A percentile compares a stretch with the other conserved stretches of the same genome.
These are phyloP conservation scores for Climacteris rufus DNA, from an alignment of 2,113 vertebrate genomes.

Conservation along the genomic window DNA sequence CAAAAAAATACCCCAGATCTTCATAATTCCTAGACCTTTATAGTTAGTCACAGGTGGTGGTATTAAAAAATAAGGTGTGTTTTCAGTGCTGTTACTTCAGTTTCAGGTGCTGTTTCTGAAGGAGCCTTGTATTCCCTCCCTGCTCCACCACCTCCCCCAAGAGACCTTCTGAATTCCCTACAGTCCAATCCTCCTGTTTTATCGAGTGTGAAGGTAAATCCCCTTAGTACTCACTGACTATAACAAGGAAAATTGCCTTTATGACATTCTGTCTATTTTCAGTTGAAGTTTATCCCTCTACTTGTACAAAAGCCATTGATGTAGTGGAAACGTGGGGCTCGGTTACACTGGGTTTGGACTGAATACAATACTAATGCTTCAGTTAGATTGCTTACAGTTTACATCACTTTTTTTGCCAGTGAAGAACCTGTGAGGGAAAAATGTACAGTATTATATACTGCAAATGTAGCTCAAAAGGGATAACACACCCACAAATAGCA, in stretches of 20 bases:
- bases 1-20: neutral
- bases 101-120: conserved; percentile 49
- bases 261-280: neutral
- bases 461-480: neutral
- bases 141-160: conserved; percentile 18
- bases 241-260: neutral
- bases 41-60: neutral
- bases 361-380: neutral
- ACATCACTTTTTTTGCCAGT: neutral
- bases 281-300: neutral
- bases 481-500: neutral
- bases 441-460: neutral
- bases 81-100: neutral
- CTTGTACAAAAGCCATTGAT: neutral
- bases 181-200: conserved; percentile 12
- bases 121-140: neutral
- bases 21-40: neutral
- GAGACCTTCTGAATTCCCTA: conserved; percentile 50
- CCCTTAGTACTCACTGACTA: neutral
- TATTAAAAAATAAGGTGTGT: neutral
- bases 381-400: neutral
- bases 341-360: neutral
- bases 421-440: neutral
- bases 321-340: neutral
- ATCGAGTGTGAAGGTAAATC: conserved; percentile 67